Base-by-base conservation (phyloP, 1,140 invertebrate species). In the Anthonomus grandis region DNA sequence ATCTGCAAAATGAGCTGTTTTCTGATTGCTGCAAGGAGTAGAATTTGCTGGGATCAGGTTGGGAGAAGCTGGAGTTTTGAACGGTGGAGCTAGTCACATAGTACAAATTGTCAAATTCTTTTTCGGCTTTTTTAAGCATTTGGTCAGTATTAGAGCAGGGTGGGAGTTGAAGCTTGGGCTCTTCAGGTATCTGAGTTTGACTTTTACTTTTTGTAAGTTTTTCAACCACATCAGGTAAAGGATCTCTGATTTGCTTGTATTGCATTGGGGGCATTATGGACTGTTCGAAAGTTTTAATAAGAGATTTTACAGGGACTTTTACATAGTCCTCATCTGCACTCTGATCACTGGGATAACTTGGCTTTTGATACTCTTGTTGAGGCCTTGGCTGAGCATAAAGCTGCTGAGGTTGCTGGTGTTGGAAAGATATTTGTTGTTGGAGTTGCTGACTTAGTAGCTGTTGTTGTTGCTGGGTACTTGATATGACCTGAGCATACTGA, bases 231-330 rank as follows among this genome's bases (percentile, higher is more conserved):
- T 67, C 64, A 15, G 71, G 66, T 5, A 71, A 54, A 25, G 69
- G 67, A 9, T 76, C 70, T 52, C 77, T 73, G 15, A 79, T 74
- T 64, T 81, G 79, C 62, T 81, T 81, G 41, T 79, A 80, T 27
- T 78, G 76, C 64, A 83, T 71, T 3, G 76, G 58, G 2, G 81
- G 81, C 67, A 80, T 70, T 8, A 76, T 76, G 0, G 75, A 80
- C 64, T 83, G 78, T 61, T 84, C 82, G 60, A 86, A 86, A 49
- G 78, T 81, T 47, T 78, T 74, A 39, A 86, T 86, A 13, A 86
- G 60, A 18, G 79, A 79, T 61, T 79, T 83, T 0, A 86, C 83
- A 5, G 83, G 83, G 3, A 84, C 68, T 48, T 80, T 79, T 5
- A 78, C 77, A 58, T 83, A 83, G 9, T 78, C 75, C 37, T 69